These are phyloP conservation scores for Gallinago media DNA, from an alignment of 2,113 vertebrate species.

Conservation along the genomic window DNA sequence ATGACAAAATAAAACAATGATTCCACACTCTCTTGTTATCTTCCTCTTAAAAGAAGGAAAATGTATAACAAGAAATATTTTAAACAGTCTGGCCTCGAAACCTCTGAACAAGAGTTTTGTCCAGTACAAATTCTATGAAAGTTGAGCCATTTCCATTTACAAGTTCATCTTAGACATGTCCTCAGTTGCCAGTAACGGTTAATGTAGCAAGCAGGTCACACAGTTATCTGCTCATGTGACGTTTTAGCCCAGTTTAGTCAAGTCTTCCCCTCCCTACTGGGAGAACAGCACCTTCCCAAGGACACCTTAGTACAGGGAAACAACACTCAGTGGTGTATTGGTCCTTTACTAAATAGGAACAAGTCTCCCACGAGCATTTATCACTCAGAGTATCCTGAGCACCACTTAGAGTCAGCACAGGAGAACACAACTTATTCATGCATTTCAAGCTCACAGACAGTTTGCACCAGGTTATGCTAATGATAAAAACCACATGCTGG, in stretches of 20 bases:
- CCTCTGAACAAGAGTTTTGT: background rate
- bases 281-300: background rate
- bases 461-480: background rate
- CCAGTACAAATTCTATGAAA: background rate
- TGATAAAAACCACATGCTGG: background rate
- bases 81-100: background rate
- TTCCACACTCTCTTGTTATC: background rate
- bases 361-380: background rate
- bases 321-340: background rate
- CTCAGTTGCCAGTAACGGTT: no score
- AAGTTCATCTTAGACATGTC: background rate
- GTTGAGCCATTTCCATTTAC: background rate
- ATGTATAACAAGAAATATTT: background rate
- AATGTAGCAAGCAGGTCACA: background rate
- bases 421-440: background rate
- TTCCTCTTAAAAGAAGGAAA: background rate
- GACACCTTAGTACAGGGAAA: rapidly evolving
- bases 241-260: background rate
- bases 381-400: background rate
- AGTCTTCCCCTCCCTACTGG: background rate
- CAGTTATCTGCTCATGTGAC: rapidly evolving
- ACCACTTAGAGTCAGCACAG: background rate
- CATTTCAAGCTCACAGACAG: background rate
- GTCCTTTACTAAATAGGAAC: background rate
- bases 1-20: background rate